Evolutionary conservation across 2,888 invertebrate genomes (phyloP).

Genomic region (Ennomos quercinarius): DNA sequence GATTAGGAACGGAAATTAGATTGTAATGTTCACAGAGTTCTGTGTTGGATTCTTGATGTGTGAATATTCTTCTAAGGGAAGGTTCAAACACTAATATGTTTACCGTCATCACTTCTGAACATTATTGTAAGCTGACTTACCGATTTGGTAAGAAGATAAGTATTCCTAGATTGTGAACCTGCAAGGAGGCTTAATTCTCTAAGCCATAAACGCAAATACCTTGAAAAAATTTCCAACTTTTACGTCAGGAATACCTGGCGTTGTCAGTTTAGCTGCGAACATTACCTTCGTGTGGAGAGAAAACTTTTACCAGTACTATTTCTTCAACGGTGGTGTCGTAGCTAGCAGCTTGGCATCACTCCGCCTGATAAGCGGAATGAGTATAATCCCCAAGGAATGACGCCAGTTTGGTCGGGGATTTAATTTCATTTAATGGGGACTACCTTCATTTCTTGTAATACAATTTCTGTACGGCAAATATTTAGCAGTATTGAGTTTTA

Average conservation of each 20-base stretch:
- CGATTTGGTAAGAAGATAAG: too few species aligned
- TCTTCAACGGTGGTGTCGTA: constrained; percentile 1
- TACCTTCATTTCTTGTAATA: constrained; percentile 14
- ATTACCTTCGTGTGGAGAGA: constrained; percentile 8
- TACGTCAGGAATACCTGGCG: neutral
- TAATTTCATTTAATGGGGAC: constrained; percentile 64
- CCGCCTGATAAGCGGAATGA: constrained; percentile 66
- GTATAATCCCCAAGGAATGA: constrained; percentile 58
- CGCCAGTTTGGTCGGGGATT: constrained; percentile 58
- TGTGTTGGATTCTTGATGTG: neutral
- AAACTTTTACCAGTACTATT: constrained; percentile 16
- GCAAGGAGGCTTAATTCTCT: too few species aligned
- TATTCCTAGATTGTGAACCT: too few species aligned
- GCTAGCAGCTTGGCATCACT: constrained; percentile 22
- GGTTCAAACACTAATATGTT: too few species aligned
- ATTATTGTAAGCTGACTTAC: too few species aligned
- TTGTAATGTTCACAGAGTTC: neutral
- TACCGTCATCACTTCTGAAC: too few species aligned
- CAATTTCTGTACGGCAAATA: constrained; percentile 15
- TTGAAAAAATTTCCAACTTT: neutral
- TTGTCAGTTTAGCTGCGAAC: constrained; percentile 4
- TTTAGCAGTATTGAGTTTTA: neutral
- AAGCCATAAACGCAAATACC: too few species aligned
- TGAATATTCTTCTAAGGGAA: neutral
- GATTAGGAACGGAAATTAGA: constrained; percentile 19